These are phyloP conservation scores for Falco concolor DNA, from an alignment of 2,797 vertebrate species.

Conservation along the genomic window DNA sequence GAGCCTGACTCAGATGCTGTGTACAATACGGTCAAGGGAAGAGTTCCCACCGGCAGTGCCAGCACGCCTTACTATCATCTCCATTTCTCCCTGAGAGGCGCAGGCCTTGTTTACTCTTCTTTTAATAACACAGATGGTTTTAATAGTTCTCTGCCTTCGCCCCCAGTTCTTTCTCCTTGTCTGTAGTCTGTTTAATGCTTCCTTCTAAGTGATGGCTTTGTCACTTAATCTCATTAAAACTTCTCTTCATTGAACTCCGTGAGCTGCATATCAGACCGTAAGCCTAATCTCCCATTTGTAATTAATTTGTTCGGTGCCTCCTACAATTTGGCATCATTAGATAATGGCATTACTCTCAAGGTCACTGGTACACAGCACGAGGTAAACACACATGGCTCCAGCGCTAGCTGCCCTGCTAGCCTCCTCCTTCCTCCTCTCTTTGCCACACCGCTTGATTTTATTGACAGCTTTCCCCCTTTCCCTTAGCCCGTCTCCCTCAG, in stretches of 20 bases:
- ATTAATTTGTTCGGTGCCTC: constrained; percentile 63
- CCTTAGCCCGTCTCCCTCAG: background rate
- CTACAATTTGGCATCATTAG: constrained; percentile 50
- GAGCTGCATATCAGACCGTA: constrained; percentile 62
- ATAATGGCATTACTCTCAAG: constrained; percentile 47
- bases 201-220: constrained; percentile 50
- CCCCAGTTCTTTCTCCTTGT: constrained; percentile 30
- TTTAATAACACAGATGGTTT: constrained; percentile 59
- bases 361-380: constrained; percentile 2
- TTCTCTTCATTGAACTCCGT: constrained; percentile 29
- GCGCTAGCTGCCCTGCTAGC: background rate
- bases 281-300: constrained; percentile 57
- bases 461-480: background rate
- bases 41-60: background rate
- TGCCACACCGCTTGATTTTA: background rate
- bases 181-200: constrained; percentile 39
- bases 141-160: constrained; percentile 34
- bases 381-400: background rate
- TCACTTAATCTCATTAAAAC: constrained; percentile 64
- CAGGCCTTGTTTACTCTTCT: constrained; percentile 42
- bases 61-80: background rate
- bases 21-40: background rate
- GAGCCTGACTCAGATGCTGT: background rate
- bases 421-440: background rate
- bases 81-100: background rate